phyloP scores from a whole-genome alignment of 2,113 vertebrate species.

The Pteropus alecto region DNA sequence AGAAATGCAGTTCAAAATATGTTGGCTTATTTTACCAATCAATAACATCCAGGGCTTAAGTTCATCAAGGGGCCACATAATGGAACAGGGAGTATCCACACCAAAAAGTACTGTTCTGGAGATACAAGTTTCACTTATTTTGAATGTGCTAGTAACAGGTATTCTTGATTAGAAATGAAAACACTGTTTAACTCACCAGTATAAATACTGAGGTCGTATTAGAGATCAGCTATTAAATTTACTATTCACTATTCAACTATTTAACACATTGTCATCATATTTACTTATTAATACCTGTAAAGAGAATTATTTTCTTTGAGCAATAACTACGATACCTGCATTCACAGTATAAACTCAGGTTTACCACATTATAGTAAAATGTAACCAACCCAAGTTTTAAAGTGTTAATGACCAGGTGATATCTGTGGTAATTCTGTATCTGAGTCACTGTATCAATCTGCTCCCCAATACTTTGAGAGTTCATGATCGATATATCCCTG shows the following conservation, averaged over 20 bases:
- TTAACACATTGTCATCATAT: background rate
- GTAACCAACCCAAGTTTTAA: background rate
- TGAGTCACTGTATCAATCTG: background rate
- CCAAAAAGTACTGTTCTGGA: background rate
- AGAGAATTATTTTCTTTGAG: slow-evolving; percentile 24
- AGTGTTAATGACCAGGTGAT: background rate
- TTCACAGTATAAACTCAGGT: background rate
- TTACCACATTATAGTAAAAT: slow-evolving; percentile 6
- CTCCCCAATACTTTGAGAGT: background rate
- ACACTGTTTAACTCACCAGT: background rate
- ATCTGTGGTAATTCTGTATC: background rate
- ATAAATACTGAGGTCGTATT: background rate
- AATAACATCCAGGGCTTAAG: background rate
- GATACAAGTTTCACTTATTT: background rate
- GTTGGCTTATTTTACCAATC: background rate
- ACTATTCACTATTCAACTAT: background rate
- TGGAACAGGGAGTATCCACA: background rate
- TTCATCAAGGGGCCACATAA: background rate
- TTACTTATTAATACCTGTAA: slow-evolving; percentile 3
- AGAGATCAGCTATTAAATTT: background rate
- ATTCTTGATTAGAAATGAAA: slow-evolving; percentile 23
- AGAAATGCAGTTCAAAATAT: slow-evolving; percentile 19
- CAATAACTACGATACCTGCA: background rate
- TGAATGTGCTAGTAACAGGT: background rate
- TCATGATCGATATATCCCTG: background rate